Evolutionary conservation across 2,113 vertebrate genomes (phyloP).

Genomic region (Otus sunia): DNA sequence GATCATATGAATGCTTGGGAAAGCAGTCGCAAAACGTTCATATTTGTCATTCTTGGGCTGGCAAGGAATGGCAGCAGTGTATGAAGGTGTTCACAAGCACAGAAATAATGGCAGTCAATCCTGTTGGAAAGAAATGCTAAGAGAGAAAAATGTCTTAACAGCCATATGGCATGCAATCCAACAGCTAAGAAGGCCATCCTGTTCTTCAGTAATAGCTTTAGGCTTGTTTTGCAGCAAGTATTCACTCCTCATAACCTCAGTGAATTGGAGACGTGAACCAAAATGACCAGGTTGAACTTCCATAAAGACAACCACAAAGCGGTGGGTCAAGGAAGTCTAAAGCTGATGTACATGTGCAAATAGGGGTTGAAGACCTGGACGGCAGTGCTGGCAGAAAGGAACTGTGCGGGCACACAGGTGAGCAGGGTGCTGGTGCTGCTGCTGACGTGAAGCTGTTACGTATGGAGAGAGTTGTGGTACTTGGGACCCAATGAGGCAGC

Average conservation of each 20-base stretch:
- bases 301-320: not conserved
- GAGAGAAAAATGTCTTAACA: not conserved
- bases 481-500: not conserved
- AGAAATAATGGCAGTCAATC: not conserved
- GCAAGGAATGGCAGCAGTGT: not conserved
- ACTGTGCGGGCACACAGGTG: not conserved
- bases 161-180: not conserved
- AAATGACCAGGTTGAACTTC: not conserved
- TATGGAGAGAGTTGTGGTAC: not conserved
- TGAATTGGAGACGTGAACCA: accelerated
- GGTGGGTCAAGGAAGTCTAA: not conserved
- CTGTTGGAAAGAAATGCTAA: not conserved
- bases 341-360: not conserved
- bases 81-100: not conserved
- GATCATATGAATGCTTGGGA: not conserved
- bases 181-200: not conserved
- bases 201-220: not conserved
- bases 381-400: not conserved
- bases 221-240: not conserved
- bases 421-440: not conserved
- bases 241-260: not conserved
- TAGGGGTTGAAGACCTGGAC: not conserved
- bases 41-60: not conserved
- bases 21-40: not conserved
- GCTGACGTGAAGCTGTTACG: accelerated